Percentiles rank a stretch among this genome's conserved stretches.
Conservation (phyloP, 2,888 invertebrate species). For the Arrhopalites spinosus region DNA sequence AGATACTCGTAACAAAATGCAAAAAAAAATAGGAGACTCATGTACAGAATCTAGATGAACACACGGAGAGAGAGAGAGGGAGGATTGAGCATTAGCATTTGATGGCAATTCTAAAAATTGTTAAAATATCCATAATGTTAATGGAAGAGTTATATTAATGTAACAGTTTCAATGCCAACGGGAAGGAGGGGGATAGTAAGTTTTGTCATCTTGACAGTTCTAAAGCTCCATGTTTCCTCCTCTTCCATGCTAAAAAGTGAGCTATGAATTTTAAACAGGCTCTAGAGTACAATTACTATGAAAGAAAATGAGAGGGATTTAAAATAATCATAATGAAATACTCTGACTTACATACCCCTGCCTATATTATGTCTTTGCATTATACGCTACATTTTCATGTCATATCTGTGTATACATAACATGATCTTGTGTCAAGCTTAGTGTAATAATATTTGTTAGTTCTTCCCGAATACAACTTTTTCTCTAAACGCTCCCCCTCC, state of each 20-base stretch:
- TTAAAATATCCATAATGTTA: constrained; percentile 18
- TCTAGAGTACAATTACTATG: constrained; percentile 16
- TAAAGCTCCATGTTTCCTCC: constrained; percentile 9
- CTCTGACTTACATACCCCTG: neutral
- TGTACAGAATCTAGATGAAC: neutral
- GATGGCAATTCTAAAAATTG: constrained; percentile 23
- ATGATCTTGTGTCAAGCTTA: neutral
- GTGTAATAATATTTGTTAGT: neutral
- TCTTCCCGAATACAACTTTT: neutral
- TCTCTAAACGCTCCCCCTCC: too few relatives aligned
- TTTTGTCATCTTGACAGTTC: neutral
- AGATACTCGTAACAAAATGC: neutral
- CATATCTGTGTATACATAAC: neutral
- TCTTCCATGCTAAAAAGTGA: constrained; percentile 26
- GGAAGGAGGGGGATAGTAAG: neutral
- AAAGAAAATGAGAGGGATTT: constrained; percentile 15
- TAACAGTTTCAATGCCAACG: neutral
- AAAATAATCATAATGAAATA: constrained; percentile 20
- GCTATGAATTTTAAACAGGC: constrained; percentile 35
- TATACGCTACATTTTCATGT: neutral
- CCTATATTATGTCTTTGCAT: neutral
- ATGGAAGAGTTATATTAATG: neutral
- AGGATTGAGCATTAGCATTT: constrained; percentile 12
- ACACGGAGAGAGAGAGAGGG: neutral
- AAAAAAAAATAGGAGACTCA: neutral